Percentiles rank a stretch among this genome's conserved stretches.
Evolutionary conservation across 2,888 invertebrate genomes (phyloP).

Genomic region (Drosophila peninsularis): DNA sequence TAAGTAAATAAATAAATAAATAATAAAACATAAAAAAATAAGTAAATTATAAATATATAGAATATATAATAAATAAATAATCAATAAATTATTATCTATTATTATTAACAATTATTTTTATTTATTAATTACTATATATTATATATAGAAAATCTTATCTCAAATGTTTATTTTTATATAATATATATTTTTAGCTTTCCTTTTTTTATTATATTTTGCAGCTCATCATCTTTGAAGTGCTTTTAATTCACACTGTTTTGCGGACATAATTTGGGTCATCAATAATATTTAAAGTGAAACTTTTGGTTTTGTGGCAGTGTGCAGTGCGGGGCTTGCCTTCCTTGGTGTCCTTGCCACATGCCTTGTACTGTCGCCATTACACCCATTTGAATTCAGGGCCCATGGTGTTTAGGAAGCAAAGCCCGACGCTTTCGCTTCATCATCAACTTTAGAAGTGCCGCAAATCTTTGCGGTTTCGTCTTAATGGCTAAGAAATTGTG

Average conservation of each 20-base stretch:
- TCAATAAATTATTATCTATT: background rate
- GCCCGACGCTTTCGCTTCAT: constrained; percentile 57
- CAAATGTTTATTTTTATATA: background rate
- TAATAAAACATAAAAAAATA: no score
- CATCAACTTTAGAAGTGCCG: constrained; percentile 68
- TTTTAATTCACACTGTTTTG: background rate
- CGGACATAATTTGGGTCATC: background rate
- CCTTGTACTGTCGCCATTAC: constrained; percentile 4
- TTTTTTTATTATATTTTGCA: background rate
- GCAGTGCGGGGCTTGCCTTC: constrained; percentile 25
- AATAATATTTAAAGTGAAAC: constrained; percentile 6
- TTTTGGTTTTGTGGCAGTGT: constrained; percentile 42
- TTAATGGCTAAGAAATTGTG: constrained; percentile 79
- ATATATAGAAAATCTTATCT: background rate
- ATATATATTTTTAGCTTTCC: background rate
- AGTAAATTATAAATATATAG: no score
- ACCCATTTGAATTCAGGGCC: constrained; percentile 33
- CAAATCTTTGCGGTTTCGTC: constrained; percentile 78
- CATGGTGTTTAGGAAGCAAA: constrained; percentile 30
- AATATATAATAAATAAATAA: no score
- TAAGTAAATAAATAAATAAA: background rate
- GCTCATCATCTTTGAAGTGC: background rate
- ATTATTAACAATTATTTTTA: no score
- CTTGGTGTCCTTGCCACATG: constrained; percentile 20
- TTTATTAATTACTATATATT: background rate